phyloP scores from a whole-genome alignment of 2,113 vertebrate genomes.

The Urocitellus parryii region DNA sequence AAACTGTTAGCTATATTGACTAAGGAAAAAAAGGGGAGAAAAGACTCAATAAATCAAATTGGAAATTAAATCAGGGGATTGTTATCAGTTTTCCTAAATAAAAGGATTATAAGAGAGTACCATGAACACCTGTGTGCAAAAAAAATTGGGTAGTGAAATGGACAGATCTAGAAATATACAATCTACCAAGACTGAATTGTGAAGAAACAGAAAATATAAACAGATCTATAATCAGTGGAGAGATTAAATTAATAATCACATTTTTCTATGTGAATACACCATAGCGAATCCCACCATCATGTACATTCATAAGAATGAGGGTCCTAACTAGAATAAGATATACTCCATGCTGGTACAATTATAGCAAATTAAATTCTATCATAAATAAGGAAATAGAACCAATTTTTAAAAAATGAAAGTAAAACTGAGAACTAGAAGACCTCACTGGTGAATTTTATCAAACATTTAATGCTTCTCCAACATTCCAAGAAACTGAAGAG shows the following conservation, averaged over 20 bases:
- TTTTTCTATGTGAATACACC: neutral
- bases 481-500: neutral
- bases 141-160: neutral
- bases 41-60: neutral
- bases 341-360: no score
- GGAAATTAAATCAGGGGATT: neutral
- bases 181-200: neutral
- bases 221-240: neutral
- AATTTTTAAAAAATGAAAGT: neutral
- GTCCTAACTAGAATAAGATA: no score
- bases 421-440: neutral
- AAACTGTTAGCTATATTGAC: neutral
- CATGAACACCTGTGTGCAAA: neutral
- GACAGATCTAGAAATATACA: neutral
- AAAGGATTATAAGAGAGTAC: neutral
- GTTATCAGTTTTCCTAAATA: neutral
- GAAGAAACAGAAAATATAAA: neutral
- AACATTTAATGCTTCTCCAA: neutral
- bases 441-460: neutral
- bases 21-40: neutral
- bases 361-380: no score
- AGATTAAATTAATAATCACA: neutral
- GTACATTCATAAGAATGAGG: no score
- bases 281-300: no score
- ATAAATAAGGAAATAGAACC: no score